Evolutionary conservation across 2,113 vertebrate species (phyloP), one percentile per base, ranked within the genome.

Genomic region (Eulacestoma nigropectus): DNA sequence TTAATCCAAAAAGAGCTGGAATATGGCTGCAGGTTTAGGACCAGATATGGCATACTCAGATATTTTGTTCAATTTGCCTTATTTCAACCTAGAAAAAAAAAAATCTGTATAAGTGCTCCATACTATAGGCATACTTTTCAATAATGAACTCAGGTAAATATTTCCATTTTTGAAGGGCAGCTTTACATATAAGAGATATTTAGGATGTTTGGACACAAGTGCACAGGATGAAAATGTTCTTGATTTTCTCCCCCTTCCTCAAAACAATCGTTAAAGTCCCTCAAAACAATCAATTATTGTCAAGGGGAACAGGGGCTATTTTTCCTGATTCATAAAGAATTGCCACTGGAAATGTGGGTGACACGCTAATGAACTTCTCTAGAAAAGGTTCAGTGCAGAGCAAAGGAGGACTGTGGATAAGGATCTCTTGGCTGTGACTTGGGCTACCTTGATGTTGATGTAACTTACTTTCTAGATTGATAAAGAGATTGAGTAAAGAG

Each of bases 171-270:
- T 69, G 21, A 74, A 73, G 33, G 49, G 26, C 14, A 72, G 6
- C 23, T 89, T 17, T 73, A 39, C 35, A 4, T 53, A 9, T 5
- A 53, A 33, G 33, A 59, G 75, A 25, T 46, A 26, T 44, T 60
- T 63, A 77, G 39, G 47, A 23, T 3, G 9, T 49, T 65, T 52
- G 10, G 22, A 33, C 29, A 4, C 0, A 1, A 0, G 13, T 30
- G 18, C n/a, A 41, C 4, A 46, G 33, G 17, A 52, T 63, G 9
- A 78, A 84, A 62, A 22, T 21, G 4, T 79, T 68, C 20, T 72
- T 15, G 0, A 1, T 81, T 81, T 84, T 79, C 29, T 63, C 10
- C 23, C 7, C 26, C 16, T 78, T 27, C 15, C 7, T 37, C 13
- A 16, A 53, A 74, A 13, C 13, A 39, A 23, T 42, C 10, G 9